A percentile compares a stretch with the other conserved stretches of the same genome.
phyloP scores from a whole-genome alignment of 2,113 vertebrate genomes.

The Thalassoma bifasciatum region DNA sequence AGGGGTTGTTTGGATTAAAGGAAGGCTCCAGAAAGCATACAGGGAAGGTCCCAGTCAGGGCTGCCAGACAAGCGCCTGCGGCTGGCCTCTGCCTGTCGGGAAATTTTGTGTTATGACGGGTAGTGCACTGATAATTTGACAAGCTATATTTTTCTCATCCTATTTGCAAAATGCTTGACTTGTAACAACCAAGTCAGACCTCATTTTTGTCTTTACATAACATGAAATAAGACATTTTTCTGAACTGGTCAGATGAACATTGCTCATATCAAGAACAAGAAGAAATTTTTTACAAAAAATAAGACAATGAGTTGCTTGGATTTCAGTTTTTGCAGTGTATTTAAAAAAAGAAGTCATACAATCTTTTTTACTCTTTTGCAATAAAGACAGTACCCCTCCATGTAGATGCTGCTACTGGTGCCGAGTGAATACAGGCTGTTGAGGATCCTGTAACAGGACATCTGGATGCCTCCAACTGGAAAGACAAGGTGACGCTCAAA shows the following conservation, averaged over 20 bases:
- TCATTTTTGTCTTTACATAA: too few relatives aligned
- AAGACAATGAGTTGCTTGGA: too few relatives aligned
- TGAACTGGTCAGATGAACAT: too few relatives aligned
- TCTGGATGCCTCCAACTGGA: conserved; percentile 91
- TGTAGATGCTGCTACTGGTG: conserved; percentile 89
- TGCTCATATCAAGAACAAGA: too few relatives aligned
- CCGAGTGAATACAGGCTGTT: conserved; percentile 91
- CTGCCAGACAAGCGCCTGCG: conserved; percentile 91
- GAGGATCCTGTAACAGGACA: conserved; percentile 93
- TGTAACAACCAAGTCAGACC: too few relatives aligned
- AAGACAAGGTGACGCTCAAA: conserved; percentile 44
- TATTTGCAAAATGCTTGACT: too few relatives aligned
- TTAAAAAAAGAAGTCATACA: background rate
- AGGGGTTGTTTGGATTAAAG: conserved; percentile 86
- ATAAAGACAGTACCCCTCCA: conserved; percentile 88
- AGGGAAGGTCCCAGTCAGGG: conserved; percentile 90
- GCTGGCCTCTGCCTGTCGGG: conserved; percentile 86
- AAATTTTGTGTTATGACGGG: conserved; percentile 25
- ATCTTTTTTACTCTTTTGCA: background rate
- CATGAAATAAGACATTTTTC: too few relatives aligned
- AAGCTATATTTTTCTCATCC: too few relatives aligned
- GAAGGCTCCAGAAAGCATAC: conserved; percentile 94
- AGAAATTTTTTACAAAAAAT: too few relatives aligned
- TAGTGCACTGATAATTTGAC: background rate
- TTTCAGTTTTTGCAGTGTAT: too few relatives aligned